A percentile compares a stretch with the other conserved stretches of the same genome.
Evolutionary conservation across 2,113 vertebrate species (phyloP).

Genomic region (Cyphomyrus plagiostoma): DNA sequence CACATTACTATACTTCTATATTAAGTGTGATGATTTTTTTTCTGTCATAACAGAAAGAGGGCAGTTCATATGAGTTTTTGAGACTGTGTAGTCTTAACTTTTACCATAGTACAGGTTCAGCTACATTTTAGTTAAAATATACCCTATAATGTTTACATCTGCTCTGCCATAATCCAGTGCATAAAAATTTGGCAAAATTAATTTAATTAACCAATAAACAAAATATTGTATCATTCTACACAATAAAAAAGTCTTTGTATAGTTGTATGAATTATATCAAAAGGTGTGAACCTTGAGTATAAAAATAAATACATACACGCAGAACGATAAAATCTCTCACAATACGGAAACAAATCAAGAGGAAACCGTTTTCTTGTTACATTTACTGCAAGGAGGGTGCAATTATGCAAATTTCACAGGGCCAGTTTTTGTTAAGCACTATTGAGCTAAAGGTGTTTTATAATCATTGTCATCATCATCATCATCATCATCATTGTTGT

Average conservation of each 20-base stretch:
- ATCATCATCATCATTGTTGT: slow-evolving; percentile 12
- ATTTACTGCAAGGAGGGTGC: slow-evolving; percentile 43
- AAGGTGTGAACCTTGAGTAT: slow-evolving; percentile 65
- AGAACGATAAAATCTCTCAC: slow-evolving; percentile 49
- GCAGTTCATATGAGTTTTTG: slow-evolving; percentile 17
- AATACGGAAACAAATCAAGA: slow-evolving; percentile 52
- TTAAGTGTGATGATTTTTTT: background rate
- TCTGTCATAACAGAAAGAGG: background rate
- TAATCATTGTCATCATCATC: slow-evolving; percentile 45
- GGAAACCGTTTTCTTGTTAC: slow-evolving; percentile 49
- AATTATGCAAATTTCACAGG: slow-evolving; percentile 26
- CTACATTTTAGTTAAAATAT: slow-evolving; percentile 57
- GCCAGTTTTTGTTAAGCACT: slow-evolving; percentile 18
- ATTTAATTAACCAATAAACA: slow-evolving; percentile 50
- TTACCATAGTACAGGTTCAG: slow-evolving; percentile 60
- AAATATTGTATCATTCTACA: slow-evolving; percentile 57
- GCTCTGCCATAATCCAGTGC: slow-evolving; percentile 26
- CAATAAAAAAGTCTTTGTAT: slow-evolving; percentile 57
- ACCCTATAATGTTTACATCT: slow-evolving; percentile 43
- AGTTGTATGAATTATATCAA: slow-evolving; percentile 60
- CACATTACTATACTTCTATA: background rate
- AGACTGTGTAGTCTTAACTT: slow-evolving; percentile 48
- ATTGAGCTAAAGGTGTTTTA: slow-evolving; percentile 36
- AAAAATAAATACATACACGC: slow-evolving; percentile 57
- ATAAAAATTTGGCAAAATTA: slow-evolving; percentile 58